phyloP scores from a whole-genome alignment of 2,113 vertebrate species.

The Ictalurus punctatus region DNA sequence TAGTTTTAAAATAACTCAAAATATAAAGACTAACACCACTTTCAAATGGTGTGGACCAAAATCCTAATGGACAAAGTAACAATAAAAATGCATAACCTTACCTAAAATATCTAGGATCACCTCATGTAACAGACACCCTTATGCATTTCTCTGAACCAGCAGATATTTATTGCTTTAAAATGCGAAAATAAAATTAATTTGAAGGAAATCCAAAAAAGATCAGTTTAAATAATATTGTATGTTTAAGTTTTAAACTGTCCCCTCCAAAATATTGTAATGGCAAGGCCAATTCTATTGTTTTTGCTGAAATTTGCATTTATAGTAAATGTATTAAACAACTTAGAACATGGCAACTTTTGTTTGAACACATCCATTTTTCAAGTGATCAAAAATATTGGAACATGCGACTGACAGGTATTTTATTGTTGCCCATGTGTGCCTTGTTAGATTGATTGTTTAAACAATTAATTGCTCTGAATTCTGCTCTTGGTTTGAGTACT shows the following conservation, averaged over 20 bases:
- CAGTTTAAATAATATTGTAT: not conserved
- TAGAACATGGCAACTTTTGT: not conserved
- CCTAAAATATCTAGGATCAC: not conserved
- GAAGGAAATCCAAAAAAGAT: too few relatives aligned
- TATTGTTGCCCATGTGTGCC: not conserved
- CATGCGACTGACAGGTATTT: not conserved
- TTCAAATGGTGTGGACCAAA: not conserved
- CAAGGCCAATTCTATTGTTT: not conserved
- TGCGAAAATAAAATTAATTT: not conserved
- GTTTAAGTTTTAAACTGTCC: not conserved
- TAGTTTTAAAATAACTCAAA: not conserved
- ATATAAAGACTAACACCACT: not conserved
- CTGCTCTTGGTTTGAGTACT: too few relatives aligned
- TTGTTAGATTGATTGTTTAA: not conserved
- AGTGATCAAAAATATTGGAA: not conserved
- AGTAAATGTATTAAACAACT: too few relatives aligned
- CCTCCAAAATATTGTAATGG: not conserved
- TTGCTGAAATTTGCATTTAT: not conserved
- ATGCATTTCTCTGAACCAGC: constrained; percentile 40
- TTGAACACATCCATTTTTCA: not conserved
- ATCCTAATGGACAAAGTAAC: not conserved
- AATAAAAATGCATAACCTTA: not conserved
- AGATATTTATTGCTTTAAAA: constrained; percentile 39
- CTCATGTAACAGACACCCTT: not conserved
- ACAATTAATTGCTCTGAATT: not conserved